These are phyloP conservation scores for Chiroxiphia lanceolata DNA, from an alignment of 2,797 vertebrate species.

Conservation along the genomic window DNA sequence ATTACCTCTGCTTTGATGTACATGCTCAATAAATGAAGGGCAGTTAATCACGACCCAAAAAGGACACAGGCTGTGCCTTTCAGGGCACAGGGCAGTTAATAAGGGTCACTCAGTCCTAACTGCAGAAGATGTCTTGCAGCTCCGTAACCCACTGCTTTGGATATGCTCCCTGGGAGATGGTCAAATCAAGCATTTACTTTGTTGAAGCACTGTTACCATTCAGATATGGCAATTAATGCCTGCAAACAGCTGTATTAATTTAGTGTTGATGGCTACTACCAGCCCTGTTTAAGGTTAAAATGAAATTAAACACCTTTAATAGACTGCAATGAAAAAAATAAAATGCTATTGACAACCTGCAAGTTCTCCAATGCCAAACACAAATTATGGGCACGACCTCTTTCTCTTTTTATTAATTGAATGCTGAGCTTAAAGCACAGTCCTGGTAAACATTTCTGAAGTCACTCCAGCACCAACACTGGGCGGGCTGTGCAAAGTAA, in stretches of 20 bases:
- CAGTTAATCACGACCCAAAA: neutral
- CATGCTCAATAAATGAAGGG: neutral
- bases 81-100: neutral
- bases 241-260: slow-evolving; percentile 56
- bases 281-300: slow-evolving; percentile 65
- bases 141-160: neutral
- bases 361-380: slow-evolving; percentile 30
- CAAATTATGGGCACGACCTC: slow-evolving; percentile 43
- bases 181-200: neutral
- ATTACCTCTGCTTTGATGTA: neutral
- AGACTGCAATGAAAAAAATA: slow-evolving; percentile 41
- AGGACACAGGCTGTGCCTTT: neutral
- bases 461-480: neutral
- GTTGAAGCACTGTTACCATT: neutral
- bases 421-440: neutral
- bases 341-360: slow-evolving; percentile 55
- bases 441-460: neutral
- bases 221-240: slow-evolving; percentile 55
- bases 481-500: rapidly evolving
- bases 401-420: slow-evolving; percentile 55
- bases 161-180: neutral
- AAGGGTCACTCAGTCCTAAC: neutral
- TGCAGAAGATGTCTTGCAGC: neutral
- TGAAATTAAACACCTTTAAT: slow-evolving; percentile 66
- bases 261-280: slow-evolving; percentile 8